Evolutionary conservation across 1,140 invertebrate genomes (phyloP).

Genomic region (Zaprionus davidi): DNA sequence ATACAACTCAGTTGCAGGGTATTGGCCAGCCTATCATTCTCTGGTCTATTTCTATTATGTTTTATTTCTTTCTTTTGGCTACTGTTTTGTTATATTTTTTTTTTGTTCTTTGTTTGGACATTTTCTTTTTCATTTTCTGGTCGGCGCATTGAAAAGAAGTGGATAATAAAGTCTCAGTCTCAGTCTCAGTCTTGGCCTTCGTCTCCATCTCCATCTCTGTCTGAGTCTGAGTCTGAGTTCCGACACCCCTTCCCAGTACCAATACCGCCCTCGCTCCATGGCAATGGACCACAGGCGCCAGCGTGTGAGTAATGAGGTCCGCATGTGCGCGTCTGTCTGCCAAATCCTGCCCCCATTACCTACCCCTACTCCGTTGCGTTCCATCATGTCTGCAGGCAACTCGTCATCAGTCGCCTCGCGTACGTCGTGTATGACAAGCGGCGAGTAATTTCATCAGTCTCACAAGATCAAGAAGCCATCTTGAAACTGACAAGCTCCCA

Average conservation of each 20-base stretch:
- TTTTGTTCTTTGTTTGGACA: slow-evolving; percentile 21
- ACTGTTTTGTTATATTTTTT: slow-evolving; percentile 50
- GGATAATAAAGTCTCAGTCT: slow-evolving; percentile 58
- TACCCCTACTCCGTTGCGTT: neutral
- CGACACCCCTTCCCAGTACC: neutral
- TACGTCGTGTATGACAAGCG: slow-evolving; percentile 29
- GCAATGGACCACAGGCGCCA: slow-evolving; percentile 40
- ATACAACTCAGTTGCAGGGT: neutral
- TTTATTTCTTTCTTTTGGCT: slow-evolving; percentile 11
- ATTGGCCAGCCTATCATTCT: neutral
- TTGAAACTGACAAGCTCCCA: slow-evolving; percentile 3
- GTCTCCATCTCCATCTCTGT: neutral
- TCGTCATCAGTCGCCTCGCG: slow-evolving; percentile 24
- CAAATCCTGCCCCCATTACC: slow-evolving; percentile 8
- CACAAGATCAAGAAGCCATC: slow-evolving; percentile 10
- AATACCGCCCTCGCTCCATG: slow-evolving; percentile 6
- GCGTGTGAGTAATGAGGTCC: slow-evolving; percentile 49
- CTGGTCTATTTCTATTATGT: neutral
- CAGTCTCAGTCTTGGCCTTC: slow-evolving; percentile 17
- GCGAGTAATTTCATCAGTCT: slow-evolving; percentile 28
- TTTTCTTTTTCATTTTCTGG: slow-evolving; percentile 52
- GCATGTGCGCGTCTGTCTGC: slow-evolving; percentile 27
- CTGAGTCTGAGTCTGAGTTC: slow-evolving; percentile 3
- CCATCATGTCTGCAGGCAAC: slow-evolving; percentile 11
- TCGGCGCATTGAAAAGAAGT: slow-evolving; percentile 60